phyloP scores from a whole-genome alignment of 2,888 invertebrate genomes.

The Morinoia aosen region DNA sequence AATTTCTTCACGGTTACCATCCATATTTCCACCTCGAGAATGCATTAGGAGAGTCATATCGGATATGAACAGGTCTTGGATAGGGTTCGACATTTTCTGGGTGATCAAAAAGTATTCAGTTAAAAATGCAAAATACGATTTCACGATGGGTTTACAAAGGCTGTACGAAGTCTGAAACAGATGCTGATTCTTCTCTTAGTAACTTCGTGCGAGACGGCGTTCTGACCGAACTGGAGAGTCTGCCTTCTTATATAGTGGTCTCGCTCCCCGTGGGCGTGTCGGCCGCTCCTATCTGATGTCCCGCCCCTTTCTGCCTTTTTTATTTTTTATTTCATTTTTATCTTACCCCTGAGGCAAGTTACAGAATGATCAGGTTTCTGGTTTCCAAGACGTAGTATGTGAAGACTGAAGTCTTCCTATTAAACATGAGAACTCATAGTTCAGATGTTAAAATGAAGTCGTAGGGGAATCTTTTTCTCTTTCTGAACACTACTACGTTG shows the following conservation, averaged over 20 bases:
- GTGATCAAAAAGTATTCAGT: neutral
- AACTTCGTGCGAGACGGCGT: neutral
- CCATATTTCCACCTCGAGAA: neutral
- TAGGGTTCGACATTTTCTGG: neutral
- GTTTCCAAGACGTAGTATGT: neutral
- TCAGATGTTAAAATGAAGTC: too few species aligned
- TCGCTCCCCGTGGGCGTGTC: neutral
- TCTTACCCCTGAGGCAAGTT: neutral
- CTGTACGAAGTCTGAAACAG: neutral
- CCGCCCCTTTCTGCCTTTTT: neutral
- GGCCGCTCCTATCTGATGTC: neutral
- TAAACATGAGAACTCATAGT: too few species aligned
- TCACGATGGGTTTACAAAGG: neutral
- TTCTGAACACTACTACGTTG: too few species aligned
- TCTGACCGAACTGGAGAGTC: neutral
- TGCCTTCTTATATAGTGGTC: neutral
- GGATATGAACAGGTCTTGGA: neutral
- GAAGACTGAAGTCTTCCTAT: neutral
- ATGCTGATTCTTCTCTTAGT: neutral
- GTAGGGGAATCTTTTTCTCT: too few species aligned
- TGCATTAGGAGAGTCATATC: constrained; percentile 21
- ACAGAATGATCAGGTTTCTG: neutral
- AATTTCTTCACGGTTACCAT: constrained; percentile 8
- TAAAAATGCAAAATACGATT: neutral
- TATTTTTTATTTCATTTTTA: neutral